Conservation (phyloP, 2,888 invertebrate species). For the Drosophila eohydei region DNA sequence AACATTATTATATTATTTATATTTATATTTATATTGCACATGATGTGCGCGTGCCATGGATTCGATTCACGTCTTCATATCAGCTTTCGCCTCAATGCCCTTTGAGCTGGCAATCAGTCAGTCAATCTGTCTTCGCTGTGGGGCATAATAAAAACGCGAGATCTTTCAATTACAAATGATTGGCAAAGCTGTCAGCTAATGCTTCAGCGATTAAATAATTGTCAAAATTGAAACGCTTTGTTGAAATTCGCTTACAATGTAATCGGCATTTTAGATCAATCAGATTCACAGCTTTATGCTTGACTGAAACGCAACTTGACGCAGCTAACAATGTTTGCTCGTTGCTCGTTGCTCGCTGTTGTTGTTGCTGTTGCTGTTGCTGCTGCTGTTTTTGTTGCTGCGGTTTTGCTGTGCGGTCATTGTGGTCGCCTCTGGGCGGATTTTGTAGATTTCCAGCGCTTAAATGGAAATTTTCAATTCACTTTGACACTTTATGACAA, state of each 20-base stretch:
- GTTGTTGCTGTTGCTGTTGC: conserved; percentile 24
- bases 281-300: conserved; percentile 45
- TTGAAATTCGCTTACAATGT: conserved; percentile 1
- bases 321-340: conserved; percentile 31
- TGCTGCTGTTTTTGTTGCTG: conserved; percentile 40
- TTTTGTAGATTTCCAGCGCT: conserved; percentile 68
- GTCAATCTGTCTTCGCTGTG: not conserved
- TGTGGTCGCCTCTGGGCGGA: conserved; percentile 61
- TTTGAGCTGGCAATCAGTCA: not conserved
- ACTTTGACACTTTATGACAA: conserved; percentile 79
- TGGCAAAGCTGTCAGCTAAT: not conserved
- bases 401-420: conserved; percentile 61
- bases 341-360: not conserved
- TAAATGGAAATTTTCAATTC: conserved; percentile 80
- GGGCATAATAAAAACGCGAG: not conserved
- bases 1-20: not conserved
- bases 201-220: conserved; percentile 14
- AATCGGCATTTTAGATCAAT: conserved; percentile 29
- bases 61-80: not conserved
- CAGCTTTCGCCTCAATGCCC: not conserved
- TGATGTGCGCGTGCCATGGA: not conserved
- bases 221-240: conserved; percentile 1
- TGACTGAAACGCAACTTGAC: conserved; percentile 44
- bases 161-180: not conserved
- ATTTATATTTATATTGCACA: not conserved